These are phyloP conservation scores for Agriopis leucophaearia DNA, from an alignment of 2,888 invertebrate genomes.

Conservation along the genomic window DNA sequence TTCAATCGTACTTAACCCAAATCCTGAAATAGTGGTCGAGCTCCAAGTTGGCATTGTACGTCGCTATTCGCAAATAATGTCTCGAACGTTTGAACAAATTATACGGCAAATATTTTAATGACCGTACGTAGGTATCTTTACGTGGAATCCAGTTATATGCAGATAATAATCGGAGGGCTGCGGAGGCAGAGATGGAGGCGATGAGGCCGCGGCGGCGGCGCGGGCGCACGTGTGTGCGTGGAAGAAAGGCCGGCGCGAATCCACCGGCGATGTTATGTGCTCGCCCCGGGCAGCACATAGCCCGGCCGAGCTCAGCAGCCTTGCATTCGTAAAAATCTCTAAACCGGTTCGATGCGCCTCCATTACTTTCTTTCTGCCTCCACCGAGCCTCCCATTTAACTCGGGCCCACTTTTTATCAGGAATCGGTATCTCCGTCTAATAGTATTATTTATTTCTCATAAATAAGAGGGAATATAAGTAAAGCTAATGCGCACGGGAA, in stretches of 20 bases:
- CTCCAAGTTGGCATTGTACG: slow-evolving; percentile 61
- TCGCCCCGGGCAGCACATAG: slow-evolving; percentile 77
- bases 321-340: slow-evolving; percentile 86
- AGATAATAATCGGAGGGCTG: slow-evolving; percentile 69
- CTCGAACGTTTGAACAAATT: slow-evolving; percentile 63
- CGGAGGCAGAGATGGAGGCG: slow-evolving; percentile 25
- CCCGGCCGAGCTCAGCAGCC: slow-evolving; percentile 72
- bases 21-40: slow-evolving; percentile 70
- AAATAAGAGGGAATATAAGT: slow-evolving; percentile 84
- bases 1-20: slow-evolving; percentile 64
- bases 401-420: slow-evolving; percentile 86
- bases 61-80: slow-evolving; percentile 65
- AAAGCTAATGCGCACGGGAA: slow-evolving; percentile 82
- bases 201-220: slow-evolving; percentile 30
- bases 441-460: slow-evolving; percentile 87
- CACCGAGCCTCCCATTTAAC: slow-evolving; percentile 85
- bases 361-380: slow-evolving; percentile 86
- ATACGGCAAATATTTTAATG: slow-evolving; percentile 74
- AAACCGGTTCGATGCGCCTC: slow-evolving; percentile 86
- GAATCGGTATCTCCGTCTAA: slow-evolving; percentile 86
- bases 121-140: slow-evolving; percentile 68
- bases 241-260: slow-evolving; percentile 81
- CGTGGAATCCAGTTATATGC: slow-evolving; percentile 77
- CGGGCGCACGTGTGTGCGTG: slow-evolving; percentile 61
- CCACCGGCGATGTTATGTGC: slow-evolving; percentile 80